phyloP scores from a whole-genome alignment of 2,113 vertebrate species.

The Bufo bufo region DNA sequence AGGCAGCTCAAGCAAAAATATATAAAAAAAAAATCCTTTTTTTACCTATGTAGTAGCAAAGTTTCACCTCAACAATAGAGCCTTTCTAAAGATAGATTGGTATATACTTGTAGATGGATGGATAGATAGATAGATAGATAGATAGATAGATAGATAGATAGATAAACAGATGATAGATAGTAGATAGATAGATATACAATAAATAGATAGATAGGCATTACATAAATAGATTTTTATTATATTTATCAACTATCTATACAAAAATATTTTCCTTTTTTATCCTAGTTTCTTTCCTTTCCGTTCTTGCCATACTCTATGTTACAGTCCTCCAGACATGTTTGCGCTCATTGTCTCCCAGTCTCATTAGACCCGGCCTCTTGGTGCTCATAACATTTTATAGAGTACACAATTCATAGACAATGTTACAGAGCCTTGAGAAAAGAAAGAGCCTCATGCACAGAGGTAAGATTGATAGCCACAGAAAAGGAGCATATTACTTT shows the following conservation, averaged over 20 bases:
- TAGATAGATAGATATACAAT: slow-evolving; percentile 7
- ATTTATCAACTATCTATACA: background rate
- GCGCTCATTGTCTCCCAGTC: slow-evolving; percentile 43
- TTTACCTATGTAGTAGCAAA: too few species aligned
- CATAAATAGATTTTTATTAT: background rate
- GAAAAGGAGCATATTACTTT: slow-evolving; percentile 8
- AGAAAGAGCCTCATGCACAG: background rate
- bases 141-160: background rate
- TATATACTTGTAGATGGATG: background rate
- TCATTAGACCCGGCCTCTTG: slow-evolving; percentile 28
- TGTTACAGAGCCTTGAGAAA: slow-evolving; percentile 37
- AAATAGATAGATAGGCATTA: background rate
- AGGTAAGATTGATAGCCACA: slow-evolving; percentile 21
- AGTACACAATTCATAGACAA: slow-evolving; percentile 42
- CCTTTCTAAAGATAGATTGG: background rate
- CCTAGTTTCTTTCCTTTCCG: background rate
- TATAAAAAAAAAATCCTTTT: too few species aligned
- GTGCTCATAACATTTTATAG: slow-evolving; percentile 40
- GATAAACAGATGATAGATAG: background rate
- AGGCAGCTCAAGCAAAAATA: too few species aligned
- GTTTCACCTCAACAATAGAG: too few species aligned
- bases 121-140: background rate
- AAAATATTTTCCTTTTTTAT: background rate
- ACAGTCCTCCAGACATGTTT: slow-evolving; percentile 7
- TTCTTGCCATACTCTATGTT: slow-evolving; percentile 4